Percentiles rank a stretch among this genome's conserved stretches.
Evolutionary conservation across 2,113 vertebrate genomes (phyloP).

Genomic region (Poeciliopsis retropinna): DNA sequence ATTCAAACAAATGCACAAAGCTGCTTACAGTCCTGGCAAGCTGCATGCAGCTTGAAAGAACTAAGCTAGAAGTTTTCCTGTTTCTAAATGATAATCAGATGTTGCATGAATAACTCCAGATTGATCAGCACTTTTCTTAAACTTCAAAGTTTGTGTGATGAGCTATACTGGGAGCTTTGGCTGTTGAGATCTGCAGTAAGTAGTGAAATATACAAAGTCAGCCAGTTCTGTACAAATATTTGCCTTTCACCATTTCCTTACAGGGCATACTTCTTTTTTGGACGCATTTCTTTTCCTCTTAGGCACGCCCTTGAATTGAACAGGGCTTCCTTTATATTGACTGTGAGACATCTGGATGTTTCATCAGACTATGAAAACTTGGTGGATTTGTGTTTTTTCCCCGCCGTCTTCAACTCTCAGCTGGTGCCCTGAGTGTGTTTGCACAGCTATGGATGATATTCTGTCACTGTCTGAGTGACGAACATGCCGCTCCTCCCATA

Average conservation of each 20-base stretch:
- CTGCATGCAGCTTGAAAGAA: background rate
- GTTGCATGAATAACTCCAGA: constrained; percentile 9
- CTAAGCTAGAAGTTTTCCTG: constrained; percentile 10
- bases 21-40: background rate
- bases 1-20: background rate
- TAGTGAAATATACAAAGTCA: background rate
- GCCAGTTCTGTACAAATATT: background rate
- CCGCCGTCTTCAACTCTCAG: constrained; percentile 9
- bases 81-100: constrained; percentile 29
- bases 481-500: constrained; percentile 1
- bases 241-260: background rate
- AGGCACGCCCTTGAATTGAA: background rate
- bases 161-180: background rate
- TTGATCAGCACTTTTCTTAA: constrained; percentile 8
- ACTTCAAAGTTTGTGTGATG: background rate
- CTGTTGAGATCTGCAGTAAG: background rate
- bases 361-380: constrained; percentile 9
- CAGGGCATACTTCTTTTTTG: background rate
- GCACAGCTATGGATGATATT: constrained; percentile 22
- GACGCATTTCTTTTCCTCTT: background rate
- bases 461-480: constrained; percentile 18
- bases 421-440: constrained; percentile 4
- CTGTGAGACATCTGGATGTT: constrained; percentile 11
- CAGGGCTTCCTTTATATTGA: constrained; percentile 8
- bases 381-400: constrained; percentile 18